Conservation (phyloP, 2,888 invertebrate genomes). For the Drepana falcataria region DNA sequence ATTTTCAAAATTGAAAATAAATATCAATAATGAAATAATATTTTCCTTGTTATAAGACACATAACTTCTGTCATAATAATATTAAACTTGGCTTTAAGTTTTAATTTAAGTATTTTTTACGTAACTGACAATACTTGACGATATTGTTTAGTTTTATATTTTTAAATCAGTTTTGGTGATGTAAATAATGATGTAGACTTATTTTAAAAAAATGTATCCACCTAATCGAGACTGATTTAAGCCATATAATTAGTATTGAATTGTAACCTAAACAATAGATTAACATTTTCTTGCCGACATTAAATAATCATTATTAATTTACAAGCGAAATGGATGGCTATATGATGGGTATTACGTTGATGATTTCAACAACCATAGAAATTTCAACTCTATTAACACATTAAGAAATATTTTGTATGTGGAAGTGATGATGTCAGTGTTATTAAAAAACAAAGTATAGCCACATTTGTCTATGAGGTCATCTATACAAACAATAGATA, state of each 20-base stretch:
- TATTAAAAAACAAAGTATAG: too few species aligned
- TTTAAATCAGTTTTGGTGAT: slow-evolving; percentile 41
- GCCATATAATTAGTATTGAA: slow-evolving; percentile 55
- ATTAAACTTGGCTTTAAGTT: slow-evolving; percentile 36
- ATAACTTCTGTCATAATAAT: too few species aligned
- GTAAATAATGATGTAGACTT: slow-evolving; percentile 45
- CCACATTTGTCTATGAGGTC: too few species aligned
- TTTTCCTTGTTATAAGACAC: background rate
- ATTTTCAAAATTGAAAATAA: too few species aligned
- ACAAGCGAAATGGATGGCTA: too few species aligned
- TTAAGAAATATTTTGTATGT: too few species aligned
- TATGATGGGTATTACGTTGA: too few species aligned
- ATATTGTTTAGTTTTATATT: slow-evolving; percentile 22
- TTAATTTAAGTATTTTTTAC: slow-evolving; percentile 25
- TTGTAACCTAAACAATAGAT: slow-evolving; percentile 18
- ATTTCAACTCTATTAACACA: too few species aligned
- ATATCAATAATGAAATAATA: background rate
- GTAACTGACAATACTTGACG: slow-evolving; percentile 15
- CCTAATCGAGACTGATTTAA: slow-evolving; percentile 64
- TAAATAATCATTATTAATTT: background rate
- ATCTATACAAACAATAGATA: too few species aligned
- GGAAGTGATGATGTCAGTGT: too few species aligned
- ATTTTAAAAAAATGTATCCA: slow-evolving; percentile 33
- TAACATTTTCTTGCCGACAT: slow-evolving; percentile 9
- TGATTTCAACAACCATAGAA: too few species aligned